Evolutionary conservation across 2,888 invertebrate species (phyloP).

Genomic region (Thera britannica): DNA sequence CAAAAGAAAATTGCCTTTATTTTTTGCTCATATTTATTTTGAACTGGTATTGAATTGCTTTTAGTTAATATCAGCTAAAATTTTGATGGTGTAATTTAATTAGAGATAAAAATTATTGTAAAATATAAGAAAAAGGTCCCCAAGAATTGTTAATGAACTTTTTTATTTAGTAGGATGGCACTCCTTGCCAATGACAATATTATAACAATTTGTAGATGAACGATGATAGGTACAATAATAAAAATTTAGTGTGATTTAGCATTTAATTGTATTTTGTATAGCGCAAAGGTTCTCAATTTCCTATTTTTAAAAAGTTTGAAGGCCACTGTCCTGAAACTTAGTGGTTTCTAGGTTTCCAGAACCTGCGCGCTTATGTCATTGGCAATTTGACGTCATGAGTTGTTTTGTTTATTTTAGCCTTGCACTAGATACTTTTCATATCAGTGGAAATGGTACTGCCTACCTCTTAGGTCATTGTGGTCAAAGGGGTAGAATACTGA

Average conservation of each 20-base stretch:
- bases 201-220: conserved; percentile 49
- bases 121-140: conserved; percentile 21
- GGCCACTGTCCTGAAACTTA: neutral
- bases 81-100: conserved; percentile 9
- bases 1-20: conserved; percentile 26
- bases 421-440: neutral
- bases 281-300: conserved; percentile 18
- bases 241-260: conserved; percentile 46
- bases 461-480: too few species aligned
- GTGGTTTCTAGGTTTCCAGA: neutral
- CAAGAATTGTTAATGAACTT: conserved; percentile 9
- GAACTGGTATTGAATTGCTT: conserved; percentile 1
- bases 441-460: too few species aligned
- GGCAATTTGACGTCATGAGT: conserved; percentile 58
- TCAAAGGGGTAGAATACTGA: too few species aligned
- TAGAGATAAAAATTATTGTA: conserved; percentile 5
- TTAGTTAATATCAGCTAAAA: conserved; percentile 7
- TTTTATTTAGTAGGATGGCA: conserved; percentile 45
- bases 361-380: conserved; percentile 54
- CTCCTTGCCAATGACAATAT: conserved; percentile 74
- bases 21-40: conserved; percentile 22
- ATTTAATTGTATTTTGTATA: conserved; percentile 17
- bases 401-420: conserved; percentile 4
- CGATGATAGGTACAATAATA: conserved; percentile 29
- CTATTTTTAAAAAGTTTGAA: neutral